Percentiles rank a stretch among this genome's conserved stretches.
Conservation (phyloP, 2,888 invertebrate species). For the Meganola albula region DNA sequence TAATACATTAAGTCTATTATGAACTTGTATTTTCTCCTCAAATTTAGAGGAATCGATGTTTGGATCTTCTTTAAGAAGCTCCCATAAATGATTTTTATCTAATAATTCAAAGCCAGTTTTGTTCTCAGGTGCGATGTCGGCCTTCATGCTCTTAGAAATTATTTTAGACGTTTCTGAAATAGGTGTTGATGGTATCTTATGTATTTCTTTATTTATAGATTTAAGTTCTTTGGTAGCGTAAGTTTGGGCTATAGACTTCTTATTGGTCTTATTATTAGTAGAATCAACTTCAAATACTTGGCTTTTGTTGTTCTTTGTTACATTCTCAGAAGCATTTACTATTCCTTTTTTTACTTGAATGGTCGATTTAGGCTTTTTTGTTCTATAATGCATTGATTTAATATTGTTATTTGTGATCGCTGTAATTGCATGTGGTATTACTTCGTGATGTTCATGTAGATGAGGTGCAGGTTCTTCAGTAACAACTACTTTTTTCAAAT, state of each 20-base stretch:
- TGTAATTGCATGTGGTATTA: slow-evolving; percentile 49
- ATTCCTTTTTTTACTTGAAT: slow-evolving; percentile 60
- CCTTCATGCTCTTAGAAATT: slow-evolving; percentile 43
- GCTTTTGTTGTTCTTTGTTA: slow-evolving; percentile 30
- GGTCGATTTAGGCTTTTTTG: slow-evolving; percentile 59
- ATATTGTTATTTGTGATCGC: slow-evolving; percentile 65
- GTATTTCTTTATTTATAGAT: slow-evolving; percentile 73
- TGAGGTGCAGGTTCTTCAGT: no score
- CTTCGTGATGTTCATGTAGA: slow-evolving; percentile 28
- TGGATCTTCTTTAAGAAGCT: slow-evolving; percentile 77
- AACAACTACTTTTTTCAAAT: no score
- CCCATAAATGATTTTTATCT: slow-evolving; percentile 80
- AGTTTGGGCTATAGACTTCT: slow-evolving; percentile 38
- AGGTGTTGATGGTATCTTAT: slow-evolving; percentile 64
- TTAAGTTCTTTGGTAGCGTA: slow-evolving; percentile 51
- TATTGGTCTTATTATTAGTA: slow-evolving; percentile 50
- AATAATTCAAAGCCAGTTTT: slow-evolving; percentile 76
- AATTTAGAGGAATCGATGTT: slow-evolving; percentile 48
- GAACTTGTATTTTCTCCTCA: slow-evolving; percentile 53
- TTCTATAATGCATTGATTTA: slow-evolving; percentile 59
- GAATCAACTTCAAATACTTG: slow-evolving; percentile 27
- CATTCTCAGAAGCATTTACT: slow-evolving; percentile 29
- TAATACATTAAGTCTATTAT: slow-evolving; percentile 51
- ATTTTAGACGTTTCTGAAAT: slow-evolving; percentile 71
- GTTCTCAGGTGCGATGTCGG: slow-evolving; percentile 65